A percentile compares a stretch with the other conserved stretches of the same genome.
phyloP scores from a whole-genome alignment of 2,113 vertebrate species.

The Cololabis saira region DNA sequence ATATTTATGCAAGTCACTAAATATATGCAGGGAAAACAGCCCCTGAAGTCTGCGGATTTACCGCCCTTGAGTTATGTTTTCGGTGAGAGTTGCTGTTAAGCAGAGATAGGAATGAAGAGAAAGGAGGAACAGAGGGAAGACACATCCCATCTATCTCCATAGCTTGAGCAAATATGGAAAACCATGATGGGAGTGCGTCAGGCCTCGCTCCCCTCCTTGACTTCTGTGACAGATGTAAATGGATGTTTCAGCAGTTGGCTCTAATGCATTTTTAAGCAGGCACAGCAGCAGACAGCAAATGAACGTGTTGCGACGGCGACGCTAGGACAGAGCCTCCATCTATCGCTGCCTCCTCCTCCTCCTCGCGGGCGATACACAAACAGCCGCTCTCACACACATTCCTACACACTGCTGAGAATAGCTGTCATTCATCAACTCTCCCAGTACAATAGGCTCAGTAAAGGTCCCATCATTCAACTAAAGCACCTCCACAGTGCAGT shows the following conservation, averaged over 20 bases:
- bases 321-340: constrained; percentile 48
- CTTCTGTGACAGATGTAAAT: constrained; percentile 73
- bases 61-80: constrained; percentile 19
- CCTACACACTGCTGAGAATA: constrained; percentile 54
- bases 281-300: constrained; percentile 72
- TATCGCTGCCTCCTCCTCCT: constrained; percentile 51
- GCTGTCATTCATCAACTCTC: constrained; percentile 74
- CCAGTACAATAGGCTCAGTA: constrained; percentile 63
- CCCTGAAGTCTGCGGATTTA: constrained; percentile 19
- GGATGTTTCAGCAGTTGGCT: constrained; percentile 70
- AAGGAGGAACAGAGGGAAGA: constrained; percentile 47
- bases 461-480: constrained; percentile 66
- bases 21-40: constrained; percentile 21
- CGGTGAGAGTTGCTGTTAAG: constrained; percentile 27
- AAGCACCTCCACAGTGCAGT: constrained; percentile 55
- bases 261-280: constrained; percentile 82
- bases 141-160: constrained; percentile 64
- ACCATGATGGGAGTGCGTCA: constrained; percentile 35
- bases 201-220: constrained; percentile 41
- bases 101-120: constrained; percentile 22
- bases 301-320: constrained; percentile 57
- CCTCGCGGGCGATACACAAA: constrained; percentile 39
- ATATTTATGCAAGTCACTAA: constrained; percentile 7
- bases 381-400: not conserved
- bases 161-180: constrained; percentile 64